Evolutionary conservation across 2,113 vertebrate genomes (phyloP).

Genomic region (Scopus umbretta): DNA sequence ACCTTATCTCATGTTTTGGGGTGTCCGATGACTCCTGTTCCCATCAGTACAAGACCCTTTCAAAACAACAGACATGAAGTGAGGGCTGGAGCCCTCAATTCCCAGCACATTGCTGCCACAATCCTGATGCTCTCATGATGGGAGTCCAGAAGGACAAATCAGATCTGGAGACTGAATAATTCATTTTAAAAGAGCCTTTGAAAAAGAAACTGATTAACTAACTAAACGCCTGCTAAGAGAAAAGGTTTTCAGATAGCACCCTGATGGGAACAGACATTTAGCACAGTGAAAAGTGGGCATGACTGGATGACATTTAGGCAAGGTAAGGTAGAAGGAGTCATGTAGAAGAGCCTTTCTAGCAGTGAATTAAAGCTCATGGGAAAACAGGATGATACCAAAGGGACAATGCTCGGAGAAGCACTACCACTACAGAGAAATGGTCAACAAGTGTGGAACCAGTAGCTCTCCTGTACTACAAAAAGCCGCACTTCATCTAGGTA

Average conservation of each 20-base stretch:
- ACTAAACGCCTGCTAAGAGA: background rate
- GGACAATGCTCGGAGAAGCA: background rate
- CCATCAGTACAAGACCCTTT: background rate
- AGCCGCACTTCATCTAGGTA: background rate
- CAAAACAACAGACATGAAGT: background rate
- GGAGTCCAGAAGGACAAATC: background rate
- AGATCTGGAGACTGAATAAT: background rate
- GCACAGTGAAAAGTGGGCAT: background rate
- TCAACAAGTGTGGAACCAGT: background rate
- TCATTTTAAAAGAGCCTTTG: background rate
- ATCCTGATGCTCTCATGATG: background rate
- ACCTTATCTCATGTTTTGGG: background rate
- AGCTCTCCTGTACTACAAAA: background rate
- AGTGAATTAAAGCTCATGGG: background rate
- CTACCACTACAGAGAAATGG: background rate
- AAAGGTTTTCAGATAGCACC: background rate
- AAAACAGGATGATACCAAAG: background rate
- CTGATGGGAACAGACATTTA: background rate
- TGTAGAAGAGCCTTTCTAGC: background rate
- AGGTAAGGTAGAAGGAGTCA: background rate
- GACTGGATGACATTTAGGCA: background rate
- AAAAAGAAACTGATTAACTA: background rate
- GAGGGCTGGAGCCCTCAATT: background rate
- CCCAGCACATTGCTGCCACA: background rate
- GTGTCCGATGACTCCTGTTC: fast-evolving